Evolutionary conservation across 2,888 invertebrate species (phyloP), one percentile per base, ranked within the genome.

Genomic region (Lamellibrachia columna): DNA sequence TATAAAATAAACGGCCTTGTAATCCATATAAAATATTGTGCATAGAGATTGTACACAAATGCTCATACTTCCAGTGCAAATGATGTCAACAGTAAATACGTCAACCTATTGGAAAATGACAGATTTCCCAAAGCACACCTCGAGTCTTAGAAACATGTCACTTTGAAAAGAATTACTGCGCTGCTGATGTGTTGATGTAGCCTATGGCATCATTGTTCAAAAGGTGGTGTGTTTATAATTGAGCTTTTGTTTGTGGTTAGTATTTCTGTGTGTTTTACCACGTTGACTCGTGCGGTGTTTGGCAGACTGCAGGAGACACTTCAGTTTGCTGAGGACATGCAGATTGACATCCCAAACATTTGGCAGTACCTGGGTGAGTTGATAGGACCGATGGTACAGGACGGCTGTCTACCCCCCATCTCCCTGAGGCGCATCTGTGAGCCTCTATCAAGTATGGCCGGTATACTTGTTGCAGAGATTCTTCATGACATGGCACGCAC

Each of bases 271-370:
- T 40, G 40, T 1, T 40, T 40, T 40, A 40, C 40, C 40, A 40
- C 40, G 40, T 40, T 40, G 40, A 40, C 40, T 40, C 15, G 58
- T 0, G 15, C n/a, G 75, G 15, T 75, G 22, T 3, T 75, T 75
- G 75, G 6, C 95, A 97, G 98, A 90, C 97, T 98, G 93, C 97
- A 97, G 93, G 97, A 98, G 95, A 97, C 98, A 93, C 96, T 98
- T 93, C 97, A 97, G 93, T 95, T 96, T 94, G 98, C 98, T 22
- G 97, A 98, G 94, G 98, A 98, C 95, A 97, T 98, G 94, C 97
- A 97, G 94, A 97, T 98, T 94, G 98, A 99, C 97, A 98, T 98
- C 96, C 98, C 98, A 75, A 98, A 97, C 97, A 97, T 98, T 93
- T 98, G 98, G 97, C 97, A 97, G 93, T 98, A 98, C 96, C 97